Percentiles rank a stretch among this genome's conserved stretches.
These are phyloP conservation scores for Cantharis rustica DNA, from an alignment of 2,888 invertebrate genomes.

Conservation along the genomic window DNA sequence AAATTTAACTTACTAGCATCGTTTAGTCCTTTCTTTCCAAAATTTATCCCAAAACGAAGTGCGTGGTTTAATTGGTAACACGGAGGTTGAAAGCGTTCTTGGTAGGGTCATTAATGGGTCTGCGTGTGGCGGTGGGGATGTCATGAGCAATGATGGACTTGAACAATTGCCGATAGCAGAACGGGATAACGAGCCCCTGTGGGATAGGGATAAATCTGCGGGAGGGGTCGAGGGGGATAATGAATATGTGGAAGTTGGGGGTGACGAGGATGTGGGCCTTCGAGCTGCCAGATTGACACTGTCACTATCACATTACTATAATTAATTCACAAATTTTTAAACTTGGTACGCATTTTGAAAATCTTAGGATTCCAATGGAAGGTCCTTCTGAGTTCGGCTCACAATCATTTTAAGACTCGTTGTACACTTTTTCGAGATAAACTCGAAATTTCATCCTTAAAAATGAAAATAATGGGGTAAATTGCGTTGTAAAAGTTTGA, in stretches of 20 bases:
- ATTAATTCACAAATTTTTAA: background rate
- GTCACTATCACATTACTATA: slow-evolving; percentile 19
- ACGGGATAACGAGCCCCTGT: slow-evolving; percentile 51
- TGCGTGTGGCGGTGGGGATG: slow-evolving; percentile 55
- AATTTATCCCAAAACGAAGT: slow-evolving; percentile 87
- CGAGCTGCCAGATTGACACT: slow-evolving; percentile 48
- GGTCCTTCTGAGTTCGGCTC: background rate
- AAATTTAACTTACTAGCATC: slow-evolving; percentile 68
- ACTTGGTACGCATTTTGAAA: background rate
- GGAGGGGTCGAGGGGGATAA: slow-evolving; percentile 45
- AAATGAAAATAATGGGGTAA: background rate
- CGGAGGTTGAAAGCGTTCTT: slow-evolving; percentile 69
- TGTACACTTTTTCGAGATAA: background rate
- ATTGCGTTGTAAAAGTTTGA: background rate
- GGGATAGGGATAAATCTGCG: slow-evolving; percentile 41
- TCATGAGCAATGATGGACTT: slow-evolving; percentile 63
- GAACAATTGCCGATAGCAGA: slow-evolving; percentile 57
- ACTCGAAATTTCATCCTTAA: background rate
- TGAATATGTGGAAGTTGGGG: slow-evolving; percentile 38
- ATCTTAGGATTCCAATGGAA: background rate
- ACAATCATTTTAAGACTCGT: background rate
- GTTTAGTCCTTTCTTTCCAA: slow-evolving; percentile 70
- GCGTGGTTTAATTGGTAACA: slow-evolving; percentile 76
- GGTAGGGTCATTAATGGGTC: slow-evolving; percentile 57
- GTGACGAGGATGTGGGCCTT: slow-evolving; percentile 34